Evolutionary conservation across 2,113 vertebrate genomes (phyloP).

Genomic region (Abramis brama): DNA sequence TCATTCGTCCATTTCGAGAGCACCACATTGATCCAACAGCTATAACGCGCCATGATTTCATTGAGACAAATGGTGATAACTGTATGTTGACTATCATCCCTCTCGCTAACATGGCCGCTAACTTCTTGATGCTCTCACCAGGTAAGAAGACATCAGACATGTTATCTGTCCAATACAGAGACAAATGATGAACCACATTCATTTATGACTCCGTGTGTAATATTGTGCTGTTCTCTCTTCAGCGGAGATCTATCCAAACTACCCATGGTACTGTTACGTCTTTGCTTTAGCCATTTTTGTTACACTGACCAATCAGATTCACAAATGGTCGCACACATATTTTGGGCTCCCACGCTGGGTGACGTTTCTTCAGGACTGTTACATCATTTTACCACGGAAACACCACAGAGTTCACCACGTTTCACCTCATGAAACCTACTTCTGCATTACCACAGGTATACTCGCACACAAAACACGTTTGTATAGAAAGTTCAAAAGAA

Average conservation of each 20-base stretch:
- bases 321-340: conserved; percentile 99
- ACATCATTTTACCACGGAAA: conserved; percentile 93
- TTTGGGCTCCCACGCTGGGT: conserved; percentile 93
- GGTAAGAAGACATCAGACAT: conserved; percentile 76
- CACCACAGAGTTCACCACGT: conserved; percentile 97
- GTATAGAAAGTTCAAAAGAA: background rate
- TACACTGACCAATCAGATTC: conserved; percentile 98
- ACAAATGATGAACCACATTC: background rate
- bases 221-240: conserved; percentile 44
- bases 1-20: conserved; percentile 96
- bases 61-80: conserved; percentile 98
- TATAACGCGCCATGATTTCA: conserved; percentile 97
- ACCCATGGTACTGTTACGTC: conserved; percentile 90
- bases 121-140: conserved; percentile 84
- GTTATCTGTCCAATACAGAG: background rate
- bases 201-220: background rate
- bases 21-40: conserved; percentile 99
- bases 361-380: conserved; percentile 88
- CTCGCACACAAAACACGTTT: too few species aligned
- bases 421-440: conserved; percentile 96
- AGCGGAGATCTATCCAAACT: conserved; percentile 83
- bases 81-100: conserved; percentile 93
- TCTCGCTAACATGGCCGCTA: conserved; percentile 90
- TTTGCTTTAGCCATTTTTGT: conserved; percentile 90
- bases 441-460: conserved; percentile 97